Conservation (phyloP, 2,113 vertebrate species). For the Gopherus evgoodei region DNA sequence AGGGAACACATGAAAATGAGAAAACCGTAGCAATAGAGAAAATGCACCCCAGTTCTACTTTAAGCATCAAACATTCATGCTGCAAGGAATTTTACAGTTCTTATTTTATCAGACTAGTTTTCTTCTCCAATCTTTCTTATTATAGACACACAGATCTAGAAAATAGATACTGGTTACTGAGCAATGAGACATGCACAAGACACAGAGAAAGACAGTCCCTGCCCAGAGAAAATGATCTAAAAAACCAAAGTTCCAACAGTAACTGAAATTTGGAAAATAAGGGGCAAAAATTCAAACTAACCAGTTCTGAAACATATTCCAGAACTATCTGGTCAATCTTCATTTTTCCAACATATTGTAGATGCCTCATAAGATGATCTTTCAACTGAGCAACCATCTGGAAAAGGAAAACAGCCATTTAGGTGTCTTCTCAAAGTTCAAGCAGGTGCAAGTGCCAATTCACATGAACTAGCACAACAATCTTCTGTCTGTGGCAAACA, state of each 20-base stretch:
- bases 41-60: background rate
- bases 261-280: background rate
- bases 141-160: background rate
- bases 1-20: background rate
- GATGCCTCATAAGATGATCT: slow-evolving; percentile 89
- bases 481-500: background rate
- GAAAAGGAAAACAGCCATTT: slow-evolving; percentile 9
- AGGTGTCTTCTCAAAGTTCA: background rate
- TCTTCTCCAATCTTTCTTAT: background rate
- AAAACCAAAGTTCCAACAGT: background rate
- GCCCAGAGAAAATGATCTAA: background rate
- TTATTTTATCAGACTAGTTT: slow-evolving; percentile 17
- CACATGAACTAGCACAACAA: background rate
- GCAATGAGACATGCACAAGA: background rate
- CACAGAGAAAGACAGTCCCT: background rate
- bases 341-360: slow-evolving; percentile 90
- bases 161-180: background rate
- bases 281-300: slow-evolving; percentile 59
- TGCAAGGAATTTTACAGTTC: background rate
- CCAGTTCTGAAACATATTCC: slow-evolving; percentile 90
- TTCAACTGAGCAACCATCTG: slow-evolving; percentile 94
- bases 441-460: background rate
- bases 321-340: slow-evolving; percentile 90
- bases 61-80: background rate
- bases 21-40: background rate